Evolutionary conservation across 2,888 invertebrate genomes (phyloP), one percentile per base, ranked within the genome.

Genomic region (Girardia tigrina): DNA sequence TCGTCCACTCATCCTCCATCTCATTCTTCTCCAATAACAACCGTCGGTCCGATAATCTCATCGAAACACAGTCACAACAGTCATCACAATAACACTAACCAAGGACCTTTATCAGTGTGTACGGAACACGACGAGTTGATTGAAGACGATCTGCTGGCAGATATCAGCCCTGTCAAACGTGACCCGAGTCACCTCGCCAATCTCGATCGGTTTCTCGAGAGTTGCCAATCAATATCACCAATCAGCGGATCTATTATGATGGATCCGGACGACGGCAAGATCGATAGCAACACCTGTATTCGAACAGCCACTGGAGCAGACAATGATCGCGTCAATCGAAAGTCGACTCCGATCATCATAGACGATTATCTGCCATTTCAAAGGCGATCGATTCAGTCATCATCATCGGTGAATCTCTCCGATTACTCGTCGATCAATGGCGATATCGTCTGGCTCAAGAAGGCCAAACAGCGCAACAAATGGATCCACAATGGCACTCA

Each of bases 131-230:
- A 56, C 23, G 56, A 56, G 23, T n/a, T 56, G 56, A 56, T 23
- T 2, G 56, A 56, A 23, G 56, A 56, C 23, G 56, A 56, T 56
- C 23, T 56, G n/a, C n/a, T 56, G n/a, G 56, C 56, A 4, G 56
- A 56, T n/a, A 56, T 56, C 4, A 56, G 56, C n/a, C 56, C 56
- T 12, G n/a, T 56, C 56, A 56, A 56, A 56, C 56, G n/a, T 56
- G 56, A 56, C 23, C 56, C 56, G n/a, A 56, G 20, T 2, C 4
- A 56, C n/a, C n/a, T 56, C 20, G 56, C 56, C 20, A 56, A 56
- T 56, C 56, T 56, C 56, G 56, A 56, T 23, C 4, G 56, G 23
- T 56, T 56, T 56, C 56, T 56, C 56, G 56, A 56, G n/a, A 56
- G 56, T 56, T 56, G 56, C n/a, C 56, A 56, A 56, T 56, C 56